phyloP scores from a whole-genome alignment of 2,113 vertebrate genomes.

The Hydropotes inermis region DNA sequence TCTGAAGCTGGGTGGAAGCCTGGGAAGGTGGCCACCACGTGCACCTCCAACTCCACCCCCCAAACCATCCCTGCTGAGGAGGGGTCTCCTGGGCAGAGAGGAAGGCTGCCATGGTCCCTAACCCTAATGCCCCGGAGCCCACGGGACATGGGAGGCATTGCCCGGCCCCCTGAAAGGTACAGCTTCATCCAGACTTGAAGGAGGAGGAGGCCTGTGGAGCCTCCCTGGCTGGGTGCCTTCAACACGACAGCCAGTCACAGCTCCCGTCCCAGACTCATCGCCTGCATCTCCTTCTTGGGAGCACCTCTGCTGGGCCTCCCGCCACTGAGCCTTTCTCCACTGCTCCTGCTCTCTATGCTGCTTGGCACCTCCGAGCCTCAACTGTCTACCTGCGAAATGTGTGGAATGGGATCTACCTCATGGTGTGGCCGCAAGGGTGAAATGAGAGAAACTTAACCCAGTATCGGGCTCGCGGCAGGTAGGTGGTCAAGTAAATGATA shows the following conservation, averaged over 20 bases:
- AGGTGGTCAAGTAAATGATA: neutral
- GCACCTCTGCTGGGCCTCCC: neutral
- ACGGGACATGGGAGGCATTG: neutral
- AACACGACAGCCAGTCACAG: neutral
- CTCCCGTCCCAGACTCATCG: neutral
- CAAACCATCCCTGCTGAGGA: neutral
- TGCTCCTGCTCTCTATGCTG: neutral
- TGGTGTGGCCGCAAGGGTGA: neutral
- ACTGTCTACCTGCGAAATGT: neutral
- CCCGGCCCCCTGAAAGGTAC: neutral
- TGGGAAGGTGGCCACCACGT: neutral
- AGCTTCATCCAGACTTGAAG: neutral
- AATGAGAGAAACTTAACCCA: too few relatives aligned
- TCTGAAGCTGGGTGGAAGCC: neutral
- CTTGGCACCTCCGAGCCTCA: neutral
- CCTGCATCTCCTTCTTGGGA: neutral
- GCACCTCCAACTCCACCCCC: neutral
- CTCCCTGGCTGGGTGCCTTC: neutral
- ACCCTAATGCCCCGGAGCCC: neutral
- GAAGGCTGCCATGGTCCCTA: neutral
- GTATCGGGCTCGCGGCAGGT: accelerated
- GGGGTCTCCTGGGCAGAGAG: neutral
- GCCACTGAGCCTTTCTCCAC: neutral
- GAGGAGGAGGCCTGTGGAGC: neutral
- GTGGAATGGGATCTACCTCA: neutral